A percentile compares a stretch with the other conserved stretches of the same genome.
These are phyloP conservation scores for Drosophila austrosaltans DNA, from an alignment of 2,888 invertebrate genomes.

Conservation along the genomic window DNA sequence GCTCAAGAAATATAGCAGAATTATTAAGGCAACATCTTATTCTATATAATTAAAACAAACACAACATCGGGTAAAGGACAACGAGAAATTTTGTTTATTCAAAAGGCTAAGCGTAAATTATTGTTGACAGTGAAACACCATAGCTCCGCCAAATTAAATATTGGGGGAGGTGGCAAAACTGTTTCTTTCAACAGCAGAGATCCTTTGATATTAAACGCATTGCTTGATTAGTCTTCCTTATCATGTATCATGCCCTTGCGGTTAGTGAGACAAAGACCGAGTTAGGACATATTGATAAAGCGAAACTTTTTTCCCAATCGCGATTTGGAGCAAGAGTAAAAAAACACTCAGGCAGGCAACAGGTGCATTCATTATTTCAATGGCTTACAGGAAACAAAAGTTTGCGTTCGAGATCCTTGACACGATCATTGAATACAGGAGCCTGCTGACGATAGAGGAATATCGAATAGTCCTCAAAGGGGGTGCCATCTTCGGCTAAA, in stretches of 20 bases:
- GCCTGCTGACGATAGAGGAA: constrained; percentile 94
- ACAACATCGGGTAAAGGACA: not conserved
- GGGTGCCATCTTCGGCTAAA: constrained; percentile 85
- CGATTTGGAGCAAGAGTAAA: not conserved
- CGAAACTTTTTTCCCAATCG: not conserved
- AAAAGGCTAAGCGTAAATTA: no score
- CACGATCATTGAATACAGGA: constrained; percentile 92
- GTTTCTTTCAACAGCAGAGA: no score
- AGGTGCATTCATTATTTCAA: constrained; percentile 11
- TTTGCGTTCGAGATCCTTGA: constrained; percentile 91
- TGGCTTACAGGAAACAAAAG: constrained; percentile 89
- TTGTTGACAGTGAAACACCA: no score
- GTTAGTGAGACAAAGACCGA: not conserved
- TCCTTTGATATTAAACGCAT: not conserved
- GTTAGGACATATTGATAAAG: not conserved
- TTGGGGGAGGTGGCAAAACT: no score
- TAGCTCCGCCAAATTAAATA: no score
- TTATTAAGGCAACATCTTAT: not conserved
- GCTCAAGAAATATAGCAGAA: not conserved
- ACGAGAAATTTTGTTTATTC: not conserved
- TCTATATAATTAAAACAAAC: not conserved
- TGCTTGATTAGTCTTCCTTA: not conserved
- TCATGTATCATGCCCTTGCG: not conserved
- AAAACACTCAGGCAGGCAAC: constrained; percentile 29
- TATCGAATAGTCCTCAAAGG: constrained; percentile 92